Evolutionary conservation across 2,888 invertebrate genomes (phyloP).

Genomic region (Resseliella maxima): DNA sequence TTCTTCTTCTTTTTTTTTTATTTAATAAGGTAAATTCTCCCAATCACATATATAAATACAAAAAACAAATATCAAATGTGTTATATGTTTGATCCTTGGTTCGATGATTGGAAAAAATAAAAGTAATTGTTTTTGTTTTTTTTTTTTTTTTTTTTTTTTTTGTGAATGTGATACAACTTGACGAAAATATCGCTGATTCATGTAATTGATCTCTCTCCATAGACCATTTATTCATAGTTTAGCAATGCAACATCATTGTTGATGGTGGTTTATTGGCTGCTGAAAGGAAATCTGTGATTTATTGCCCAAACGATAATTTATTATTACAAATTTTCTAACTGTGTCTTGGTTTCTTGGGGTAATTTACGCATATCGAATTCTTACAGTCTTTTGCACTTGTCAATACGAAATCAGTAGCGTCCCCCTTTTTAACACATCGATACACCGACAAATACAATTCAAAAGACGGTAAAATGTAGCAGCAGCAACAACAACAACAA

Average conservation of each 20-base stretch:
- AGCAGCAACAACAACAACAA: too few species aligned
- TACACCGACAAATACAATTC: not conserved
- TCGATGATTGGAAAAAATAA: not conserved
- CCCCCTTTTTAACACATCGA: not conserved
- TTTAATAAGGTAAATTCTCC: not conserved
- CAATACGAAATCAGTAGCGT: not conserved
- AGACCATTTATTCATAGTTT: conserved; percentile 14
- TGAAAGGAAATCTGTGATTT: conserved; percentile 60
- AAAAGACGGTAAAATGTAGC: too few species aligned
- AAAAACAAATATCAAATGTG: not conserved
- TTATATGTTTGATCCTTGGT: not conserved
- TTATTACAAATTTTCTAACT: conserved; percentile 27
- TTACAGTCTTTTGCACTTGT: conserved; percentile 1
- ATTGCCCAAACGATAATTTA: conserved; percentile 56
- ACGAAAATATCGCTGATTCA: conserved; percentile 8
- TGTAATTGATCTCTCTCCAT: conserved; percentile 36
- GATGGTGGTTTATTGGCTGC: conserved; percentile 59
- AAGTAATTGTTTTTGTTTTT: conserved; percentile 23
- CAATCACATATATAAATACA: conserved; percentile 1
- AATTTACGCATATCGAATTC: not conserved
- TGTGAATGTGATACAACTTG: not conserved
- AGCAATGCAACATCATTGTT: conserved; percentile 28
- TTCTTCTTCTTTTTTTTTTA: not conserved
- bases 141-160: too few species aligned
- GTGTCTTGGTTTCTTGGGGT: not conserved